Base-by-base conservation (phyloP, 35 echinoderm and acorn worm species). In the Lytechinus pictus region DNA sequence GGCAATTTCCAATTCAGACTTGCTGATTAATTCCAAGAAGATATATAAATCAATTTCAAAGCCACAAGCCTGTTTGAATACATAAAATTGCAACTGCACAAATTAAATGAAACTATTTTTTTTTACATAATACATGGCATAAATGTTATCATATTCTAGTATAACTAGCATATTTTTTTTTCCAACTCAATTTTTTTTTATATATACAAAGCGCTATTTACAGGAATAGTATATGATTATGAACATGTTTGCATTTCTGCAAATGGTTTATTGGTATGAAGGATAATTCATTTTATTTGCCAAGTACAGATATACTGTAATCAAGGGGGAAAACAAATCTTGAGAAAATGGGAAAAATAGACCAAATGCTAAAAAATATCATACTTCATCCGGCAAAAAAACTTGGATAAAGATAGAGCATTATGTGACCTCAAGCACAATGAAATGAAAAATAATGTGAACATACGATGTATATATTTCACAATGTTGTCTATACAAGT, bases 81-180 rank as follows among this genome's bases (percentile, higher is more conserved):
- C 66, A 79, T 79, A 79, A 79, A 79, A 79, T n/a, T n/a, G 66
- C 66, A 79, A 79, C 66, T 19, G 66, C 66, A 79, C 66, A 79
- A 79, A 79, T 79, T 79, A 79, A 79, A 79, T 79, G 21, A 79
- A 79, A 79, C 66, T 79, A 79, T 24, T 24, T 79, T 79, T 79
- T 24, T 79, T 79, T 79, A 79, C 33, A 44, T 79, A 24, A 7
- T 79, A 79, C 66, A 79, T 79, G 66, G 66, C 66, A 79, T 79
- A 79, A 79, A 79, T 79, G 66, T 79, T 79, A 79, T 79, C 4
- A 79, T 79, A 58, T 58, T 58, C 56, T 58, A 58, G 56, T 58
- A 79, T 79, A 79, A 79, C 66, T 7, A n/a, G 66, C 66, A 24
- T 79, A 24, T 79, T 79, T 79, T n/a, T 79, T n/a, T 79, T 71